phyloP scores from a whole-genome alignment of 2,113 vertebrate genomes.

The Ctenodactylus gundi region DNA sequence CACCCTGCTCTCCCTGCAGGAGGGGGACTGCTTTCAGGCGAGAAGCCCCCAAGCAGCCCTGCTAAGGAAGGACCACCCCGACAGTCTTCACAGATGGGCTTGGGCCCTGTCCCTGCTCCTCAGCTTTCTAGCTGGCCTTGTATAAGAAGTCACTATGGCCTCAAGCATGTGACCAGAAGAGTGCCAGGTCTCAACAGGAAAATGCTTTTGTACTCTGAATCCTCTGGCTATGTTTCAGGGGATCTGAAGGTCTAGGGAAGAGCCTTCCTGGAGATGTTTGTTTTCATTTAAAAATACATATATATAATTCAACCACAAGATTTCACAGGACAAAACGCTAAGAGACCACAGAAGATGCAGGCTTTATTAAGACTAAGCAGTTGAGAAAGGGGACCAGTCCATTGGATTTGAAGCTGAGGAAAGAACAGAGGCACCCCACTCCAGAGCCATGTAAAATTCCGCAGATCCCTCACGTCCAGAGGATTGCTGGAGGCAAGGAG shows the following conservation, averaged over 20 bases:
- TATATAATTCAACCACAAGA: background rate
- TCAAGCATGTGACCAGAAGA: background rate
- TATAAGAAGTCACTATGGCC: background rate
- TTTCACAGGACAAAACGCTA: constrained; percentile 5
- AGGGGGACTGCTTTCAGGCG: too few relatives aligned
- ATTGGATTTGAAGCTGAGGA: background rate
- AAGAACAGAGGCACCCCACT: background rate
- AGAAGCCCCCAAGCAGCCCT: too few relatives aligned
- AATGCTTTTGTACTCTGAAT: background rate
- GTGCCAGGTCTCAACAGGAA: background rate
- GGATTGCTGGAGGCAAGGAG: constrained; percentile 54
- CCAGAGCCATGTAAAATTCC: constrained; percentile 3
- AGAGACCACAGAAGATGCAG: background rate
- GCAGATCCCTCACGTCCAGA: constrained; percentile 31
- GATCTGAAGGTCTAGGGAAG: background rate
- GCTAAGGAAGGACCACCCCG: background rate
- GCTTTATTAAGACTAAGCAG: background rate
- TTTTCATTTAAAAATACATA: constrained; percentile 8
- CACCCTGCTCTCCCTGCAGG: background rate
- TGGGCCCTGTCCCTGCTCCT: background rate
- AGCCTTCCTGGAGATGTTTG: background rate
- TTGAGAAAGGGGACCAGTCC: background rate
- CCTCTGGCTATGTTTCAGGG: background rate
- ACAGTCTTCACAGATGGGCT: background rate
- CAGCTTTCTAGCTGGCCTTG: background rate